Conservation (phyloP, 2,113 vertebrate species). For the Cyprinodon brontotheroides region DNA sequence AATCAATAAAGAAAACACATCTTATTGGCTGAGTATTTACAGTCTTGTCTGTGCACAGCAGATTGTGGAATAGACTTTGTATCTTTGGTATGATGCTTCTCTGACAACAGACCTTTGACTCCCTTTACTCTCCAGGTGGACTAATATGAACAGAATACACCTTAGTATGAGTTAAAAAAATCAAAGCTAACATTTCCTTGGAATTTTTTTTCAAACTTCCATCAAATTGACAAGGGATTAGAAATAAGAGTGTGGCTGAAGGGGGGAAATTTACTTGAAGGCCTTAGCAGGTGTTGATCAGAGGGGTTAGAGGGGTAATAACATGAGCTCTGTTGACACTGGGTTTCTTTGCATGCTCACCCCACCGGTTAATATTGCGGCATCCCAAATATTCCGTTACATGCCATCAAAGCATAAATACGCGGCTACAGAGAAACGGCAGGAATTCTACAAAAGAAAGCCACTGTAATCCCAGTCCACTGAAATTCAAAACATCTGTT, state of each 20-base stretch:
- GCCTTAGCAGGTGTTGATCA: constrained; percentile 60
- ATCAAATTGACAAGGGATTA: constrained; percentile 28
- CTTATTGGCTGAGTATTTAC: constrained; percentile 34
- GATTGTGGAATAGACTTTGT: constrained; percentile 58
- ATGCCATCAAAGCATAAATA: constrained; percentile 63
- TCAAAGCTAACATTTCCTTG: constrained; percentile 30
- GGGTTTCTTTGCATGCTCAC: constrained; percentile 69
- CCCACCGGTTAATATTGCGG: constrained; percentile 76
- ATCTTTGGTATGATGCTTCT: constrained; percentile 31
- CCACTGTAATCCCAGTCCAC: constrained; percentile 70
- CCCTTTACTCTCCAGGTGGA: constrained; percentile 7
- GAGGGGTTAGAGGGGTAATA: constrained; percentile 56
- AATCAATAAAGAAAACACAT: not conserved
- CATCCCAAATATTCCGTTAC: constrained; percentile 79
- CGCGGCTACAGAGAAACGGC: constrained; percentile 62
- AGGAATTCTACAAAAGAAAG: constrained; percentile 76
- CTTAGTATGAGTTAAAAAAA: not conserved
- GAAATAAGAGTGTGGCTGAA: not conserved
- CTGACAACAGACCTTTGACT: constrained; percentile 50
- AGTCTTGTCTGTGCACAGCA: constrained; percentile 3
- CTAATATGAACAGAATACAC: constrained; percentile 28
- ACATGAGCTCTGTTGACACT: constrained; percentile 70
- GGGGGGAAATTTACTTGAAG: not conserved
- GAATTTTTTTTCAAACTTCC: constrained; percentile 41
- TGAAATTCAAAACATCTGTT: constrained; percentile 61